Percentiles rank a stretch among this genome's conserved stretches.
Evolutionary conservation across 2,113 vertebrate species (phyloP).

Genomic region (Lucifuga dentata): DNA sequence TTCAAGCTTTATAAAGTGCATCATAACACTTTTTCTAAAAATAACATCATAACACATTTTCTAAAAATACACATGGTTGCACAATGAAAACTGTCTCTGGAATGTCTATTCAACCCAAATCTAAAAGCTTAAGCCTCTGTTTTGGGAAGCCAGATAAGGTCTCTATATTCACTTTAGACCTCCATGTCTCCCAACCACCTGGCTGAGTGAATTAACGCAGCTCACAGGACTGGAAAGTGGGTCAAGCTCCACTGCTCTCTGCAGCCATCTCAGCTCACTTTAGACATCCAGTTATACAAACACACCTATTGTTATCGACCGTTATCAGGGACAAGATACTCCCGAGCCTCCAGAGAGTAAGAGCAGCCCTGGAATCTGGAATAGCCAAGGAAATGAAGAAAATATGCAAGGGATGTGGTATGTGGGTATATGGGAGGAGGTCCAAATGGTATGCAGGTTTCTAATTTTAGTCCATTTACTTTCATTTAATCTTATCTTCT

Average conservation of each 20-base stretch:
- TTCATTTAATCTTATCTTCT: too few species aligned
- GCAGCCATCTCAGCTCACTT: constrained; percentile 36
- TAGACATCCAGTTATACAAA: constrained; percentile 47
- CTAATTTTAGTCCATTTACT: not conserved
- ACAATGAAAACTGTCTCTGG: not conserved
- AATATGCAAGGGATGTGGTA: constrained; percentile 6
- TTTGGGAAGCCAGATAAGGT: not conserved
- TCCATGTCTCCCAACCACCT: constrained; percentile 40
- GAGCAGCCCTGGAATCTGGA: constrained; percentile 34
- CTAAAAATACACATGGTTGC: not conserved
- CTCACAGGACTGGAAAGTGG: constrained; percentile 62
- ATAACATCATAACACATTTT: too few species aligned
- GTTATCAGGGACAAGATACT: constrained; percentile 28
- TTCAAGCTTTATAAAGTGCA: too few species aligned
- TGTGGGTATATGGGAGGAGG: too few species aligned
- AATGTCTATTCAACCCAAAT: not conserved
- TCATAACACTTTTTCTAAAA: too few species aligned
- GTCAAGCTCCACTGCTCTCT: constrained; percentile 52
- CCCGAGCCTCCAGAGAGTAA: constrained; percentile 1
- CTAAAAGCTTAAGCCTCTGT: not conserved
- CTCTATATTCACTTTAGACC: constrained; percentile 12
- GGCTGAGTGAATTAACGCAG: constrained; percentile 37
- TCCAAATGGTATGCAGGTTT: not conserved
- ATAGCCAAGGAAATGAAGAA: not conserved
- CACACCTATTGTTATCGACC: constrained; percentile 56